Base-by-base conservation (phyloP, 2,888 invertebrate genomes). In the Mythimna vitellina region DNA sequence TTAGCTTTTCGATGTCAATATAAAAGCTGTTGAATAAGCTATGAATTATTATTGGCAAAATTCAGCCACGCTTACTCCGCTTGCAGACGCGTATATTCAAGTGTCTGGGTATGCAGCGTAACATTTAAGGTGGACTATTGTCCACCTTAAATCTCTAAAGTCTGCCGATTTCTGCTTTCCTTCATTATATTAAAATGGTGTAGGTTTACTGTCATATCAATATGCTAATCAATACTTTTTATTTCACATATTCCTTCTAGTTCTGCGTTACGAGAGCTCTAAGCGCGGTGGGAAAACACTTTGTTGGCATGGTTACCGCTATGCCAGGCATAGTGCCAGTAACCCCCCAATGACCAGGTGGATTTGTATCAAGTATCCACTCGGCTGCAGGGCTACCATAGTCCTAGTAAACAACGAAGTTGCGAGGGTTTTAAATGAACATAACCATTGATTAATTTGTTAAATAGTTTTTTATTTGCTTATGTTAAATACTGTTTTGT, bases 311-410 rank as follows among this genome's bases (percentile, higher is more conserved):
- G 77, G 76, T 32, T 57, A 69, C 61, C 76, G 78, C 4, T 78
- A 57, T 35, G 25, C 49, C 1, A 76, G 76, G 66, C 64, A 66
- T 66, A 35, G 80, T 65, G 8, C 66, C 35, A 60, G 63, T 72
- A 65, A 22, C 3, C 76, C 70, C 14, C 57, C 46, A 14, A 65
- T 20, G 35, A 70, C 1, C 79, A 86, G 76, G 62, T 89, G 87
- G 86, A 80, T 81, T 3, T 89, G 89, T 65, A 73, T 82, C n/a
- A 77, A 74, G 17, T 73, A 78, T 56, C 70, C 35, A 20, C 8
- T 8, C 4, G 84, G 84, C 10, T 90, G 90, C 64, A 81, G 83
- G 0, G 83, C 87, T 14, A 83, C 80, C 20, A 54, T 89, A 35
- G 51, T 83, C 35, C 76, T 84, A 10, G 8, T 84, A 10, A 65